Evolutionary conservation across 2,113 vertebrate genomes (phyloP), one percentile per base, ranked within the genome.

Genomic region (Perca schrenkii): DNA sequence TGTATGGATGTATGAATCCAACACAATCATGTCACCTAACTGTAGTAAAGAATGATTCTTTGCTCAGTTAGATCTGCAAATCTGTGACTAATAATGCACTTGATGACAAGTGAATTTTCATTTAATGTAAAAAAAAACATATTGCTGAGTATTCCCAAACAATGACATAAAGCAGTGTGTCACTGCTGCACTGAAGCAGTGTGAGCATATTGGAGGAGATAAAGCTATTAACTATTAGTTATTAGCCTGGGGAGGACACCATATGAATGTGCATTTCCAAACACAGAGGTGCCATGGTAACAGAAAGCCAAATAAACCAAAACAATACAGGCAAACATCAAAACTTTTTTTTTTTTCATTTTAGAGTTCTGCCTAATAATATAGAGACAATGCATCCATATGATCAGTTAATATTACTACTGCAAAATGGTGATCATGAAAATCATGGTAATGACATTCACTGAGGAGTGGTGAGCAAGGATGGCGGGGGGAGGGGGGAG

Each of bases 391-490:
- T 58, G 82, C 86, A 83, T 69, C 47, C 66, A 82, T 50, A 63
- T 43, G 5, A 86, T 74, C 61, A 43, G 31, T 78, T 73, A 52
- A 64, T 72, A 69, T 52, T 74, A 85, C 71, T 57, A 54, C 46
- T 80, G 77, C 75, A 92, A 84, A 89, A 93, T 40, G 14, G 69
- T 78, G 77, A 80, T 83, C 13, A 83, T 86, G 78, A 79, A 77
- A 87, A 90, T 80, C 62, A 92, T 82, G 86, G 80, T 80, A 49
- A 90, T 84, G 88, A 87, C 72, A 87, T 83, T 87, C 74, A 87
- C 77, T 85, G 72, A 86, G 77, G 76, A 83, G 56, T 68, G 78
- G 95, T 94, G 93, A 91, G 89, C 87, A 86, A 80, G 85, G 88
- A 93, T 92, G 86, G 87, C 54, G 50, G 46, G 76, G 77, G 81